Evolutionary conservation across 2,888 invertebrate species (phyloP).

Genomic region (Stenichneumon culpator): DNA sequence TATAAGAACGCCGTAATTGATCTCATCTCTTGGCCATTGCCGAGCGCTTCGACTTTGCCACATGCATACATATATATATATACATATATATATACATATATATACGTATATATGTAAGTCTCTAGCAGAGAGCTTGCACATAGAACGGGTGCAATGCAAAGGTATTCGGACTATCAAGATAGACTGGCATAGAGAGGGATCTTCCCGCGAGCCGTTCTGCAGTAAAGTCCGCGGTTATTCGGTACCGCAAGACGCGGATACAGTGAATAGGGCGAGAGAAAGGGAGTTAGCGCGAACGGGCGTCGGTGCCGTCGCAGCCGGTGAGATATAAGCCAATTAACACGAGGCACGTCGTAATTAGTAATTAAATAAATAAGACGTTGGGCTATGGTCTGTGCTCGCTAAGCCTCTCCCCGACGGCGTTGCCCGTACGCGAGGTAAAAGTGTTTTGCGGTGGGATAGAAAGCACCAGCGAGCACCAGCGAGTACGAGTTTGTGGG

Average conservation of each 20-base stretch:
- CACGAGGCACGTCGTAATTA: slow-evolving; percentile 64
- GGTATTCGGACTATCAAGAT: slow-evolving; percentile 3
- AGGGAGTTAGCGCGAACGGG: slow-evolving; percentile 37
- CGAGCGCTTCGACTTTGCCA: slow-evolving; percentile 6
- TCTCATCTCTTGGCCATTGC: slow-evolving; percentile 28
- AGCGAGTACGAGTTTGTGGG: slow-evolving; percentile 34
- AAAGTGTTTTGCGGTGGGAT: slow-evolving; percentile 55
- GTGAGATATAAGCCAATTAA: slow-evolving; percentile 70
- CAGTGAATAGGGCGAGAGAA: slow-evolving; percentile 1
- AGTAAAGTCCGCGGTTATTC: slow-evolving; percentile 6
- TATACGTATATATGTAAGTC: neutral
- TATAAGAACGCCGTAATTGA: slow-evolving; percentile 33
- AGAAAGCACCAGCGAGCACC: slow-evolving; percentile 24
- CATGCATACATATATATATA: neutral
- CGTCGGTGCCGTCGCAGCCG: neutral
- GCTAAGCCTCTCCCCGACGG: slow-evolving; percentile 20
- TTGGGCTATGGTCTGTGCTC: slow-evolving; percentile 30
- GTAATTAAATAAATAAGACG: slow-evolving; percentile 71
- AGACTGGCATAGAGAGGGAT: neutral
- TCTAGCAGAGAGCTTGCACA: neutral
- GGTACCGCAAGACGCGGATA: neutral
- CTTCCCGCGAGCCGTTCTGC: slow-evolving; percentile 23
- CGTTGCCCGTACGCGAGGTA: slow-evolving; percentile 18
- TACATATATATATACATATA: neutral
- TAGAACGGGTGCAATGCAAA: neutral